Base-by-base conservation (phyloP, 2,797 vertebrate genomes). In the Etheostoma perlongum region DNA sequence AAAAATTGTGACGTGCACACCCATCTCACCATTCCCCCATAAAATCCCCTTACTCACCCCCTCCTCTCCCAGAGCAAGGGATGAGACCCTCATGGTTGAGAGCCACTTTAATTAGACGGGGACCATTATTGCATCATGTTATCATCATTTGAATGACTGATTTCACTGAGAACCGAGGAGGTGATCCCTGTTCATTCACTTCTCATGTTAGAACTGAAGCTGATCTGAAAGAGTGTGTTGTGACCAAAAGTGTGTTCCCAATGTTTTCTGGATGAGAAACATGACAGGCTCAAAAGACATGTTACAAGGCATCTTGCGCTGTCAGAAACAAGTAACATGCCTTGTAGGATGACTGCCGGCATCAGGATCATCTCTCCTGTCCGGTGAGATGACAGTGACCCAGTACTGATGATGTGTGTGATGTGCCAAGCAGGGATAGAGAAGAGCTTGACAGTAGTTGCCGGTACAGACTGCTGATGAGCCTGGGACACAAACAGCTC, bases 111-210 rank as follows among this genome's bases (percentile, higher is more conserved):
- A 74, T 66, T 60, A 67, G 48, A 79, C 14, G 68, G 23, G 86
- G 66, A 80, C 85, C 48, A 61, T 66, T 64, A 74, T 91, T 92
- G 81, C 90, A 91, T 89, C 91, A 88, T n/a, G n/a, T 74, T 79
- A 23, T 84, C 89, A 80, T 91, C 88, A 90, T 71, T 62, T 30
- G 47, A 36, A 59, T 11, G 25, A 57, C 44, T 64, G 67, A 85
- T 63, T 60, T 79, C 62, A 68, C 14, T 66, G 67, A 64, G 67
- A 85, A 81, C 33, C 5, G 60, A 60, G 47, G 68, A 70, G 67
- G 77, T 78, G 44, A 85, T 80, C 66, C 60, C 51, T 18, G 18
- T 79, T 51, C 27, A 62, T 66, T 60, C 52, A 48, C 62, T 72
- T 75, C 54, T 81, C 55, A 25, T 72, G 68, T 72, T 40, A 44